A percentile compares a stretch with the other conserved stretches of the same genome.
phyloP scores from a whole-genome alignment of 2,113 vertebrate genomes.

The Esox niger region DNA sequence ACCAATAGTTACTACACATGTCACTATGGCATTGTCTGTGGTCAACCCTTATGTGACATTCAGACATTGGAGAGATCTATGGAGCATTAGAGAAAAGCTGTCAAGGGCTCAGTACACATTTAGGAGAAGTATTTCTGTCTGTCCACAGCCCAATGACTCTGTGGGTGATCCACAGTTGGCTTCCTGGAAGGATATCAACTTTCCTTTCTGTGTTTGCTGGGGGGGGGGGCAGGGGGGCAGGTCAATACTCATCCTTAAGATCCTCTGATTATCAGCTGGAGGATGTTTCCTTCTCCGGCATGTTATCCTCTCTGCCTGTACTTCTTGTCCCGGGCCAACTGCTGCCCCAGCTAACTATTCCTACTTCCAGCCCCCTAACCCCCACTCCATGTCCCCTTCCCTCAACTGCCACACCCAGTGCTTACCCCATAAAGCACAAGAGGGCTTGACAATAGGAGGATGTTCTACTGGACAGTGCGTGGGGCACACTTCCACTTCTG shows the following conservation, averaged over 20 bases:
- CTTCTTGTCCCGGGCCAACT: neutral
- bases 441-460: constrained; percentile 58
- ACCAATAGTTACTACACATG: too few species aligned
- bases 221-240: constrained; percentile 12
- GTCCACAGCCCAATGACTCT: constrained; percentile 19
- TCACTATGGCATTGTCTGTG: neutral
- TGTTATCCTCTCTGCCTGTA: neutral
- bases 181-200: constrained; percentile 80
- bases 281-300: constrained; percentile 12
- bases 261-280: constrained; percentile 39
- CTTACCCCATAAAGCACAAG: constrained; percentile 20
- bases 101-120: neutral
- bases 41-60: neutral
- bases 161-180: constrained; percentile 58
- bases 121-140: constrained; percentile 24
- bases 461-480: constrained; percentile 34
- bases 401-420: too few species aligned
- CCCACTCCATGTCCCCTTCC: constrained; percentile 5
- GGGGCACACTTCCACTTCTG: constrained; percentile 8
- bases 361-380: neutral
- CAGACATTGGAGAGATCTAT: too few species aligned
- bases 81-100: neutral
- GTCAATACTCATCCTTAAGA: constrained; percentile 20
- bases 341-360: neutral
- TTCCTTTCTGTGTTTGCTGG: constrained; percentile 59